Base-by-base conservation (phyloP, 2,113 vertebrate genomes). In the Lagopus muta region DNA sequence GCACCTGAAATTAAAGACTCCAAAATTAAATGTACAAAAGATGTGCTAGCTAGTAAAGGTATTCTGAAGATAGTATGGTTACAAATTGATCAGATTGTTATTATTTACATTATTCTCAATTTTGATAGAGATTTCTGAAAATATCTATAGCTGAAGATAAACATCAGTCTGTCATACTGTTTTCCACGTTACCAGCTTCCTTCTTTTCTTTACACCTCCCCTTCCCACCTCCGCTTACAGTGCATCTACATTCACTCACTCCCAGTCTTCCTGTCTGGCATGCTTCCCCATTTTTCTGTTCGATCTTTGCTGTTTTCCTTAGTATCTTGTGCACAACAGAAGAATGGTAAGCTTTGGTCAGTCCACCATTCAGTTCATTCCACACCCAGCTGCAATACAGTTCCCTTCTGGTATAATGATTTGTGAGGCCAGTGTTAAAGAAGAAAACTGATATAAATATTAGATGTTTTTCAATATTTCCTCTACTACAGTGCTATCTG, bases 51-150 rank as follows among this genome's bases (percentile, higher is more conserved):
- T 30, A 84, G 58, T 64, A 64, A 76, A 78, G 13, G 13, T 86
- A 30, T 82, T 89, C 38, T 84, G 34, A 22, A 85, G 27, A 84
- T 78, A 14, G 4, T 11, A 38, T 67, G 25, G 34, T 69, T 82
- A 67, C 21, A 38, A 57, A 61, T 40, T 75, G 52, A 69, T 50
- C 20, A 24, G 62, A 45, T 71, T 83, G 76, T 85, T 76, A 43
- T 85, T 2, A 75, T 76, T 85, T 82, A 83, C 13, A 8, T 85
- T 61, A 47, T 55, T 34, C 3, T 32, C 8, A 58, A 36, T 75
- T 85, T 48, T 36, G 54, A 40, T 40, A 73, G 58, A 72, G 20
- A 72, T 42, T 96, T 83, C 76, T 88, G 72, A 82, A 92, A 90
- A 81, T 58, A 78, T 19, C 47, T 93, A 83, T 76, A 80, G 8